Conservation (phyloP, 2,113 vertebrate genomes). For the Thamnaconus septentrionalis region DNA sequence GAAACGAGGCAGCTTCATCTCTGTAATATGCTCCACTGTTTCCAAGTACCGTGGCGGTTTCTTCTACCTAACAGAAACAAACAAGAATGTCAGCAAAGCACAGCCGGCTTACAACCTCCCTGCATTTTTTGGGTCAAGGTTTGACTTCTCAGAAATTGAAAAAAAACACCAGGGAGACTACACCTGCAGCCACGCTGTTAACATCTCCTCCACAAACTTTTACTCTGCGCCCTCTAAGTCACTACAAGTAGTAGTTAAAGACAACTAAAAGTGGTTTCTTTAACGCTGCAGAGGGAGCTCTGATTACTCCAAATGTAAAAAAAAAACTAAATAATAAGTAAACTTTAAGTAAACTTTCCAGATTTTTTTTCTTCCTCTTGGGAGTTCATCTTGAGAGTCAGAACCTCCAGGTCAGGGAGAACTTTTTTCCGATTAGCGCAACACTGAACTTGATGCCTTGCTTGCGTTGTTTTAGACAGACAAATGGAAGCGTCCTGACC, state of each 20-base stretch:
- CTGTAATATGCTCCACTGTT: constrained; percentile 53
- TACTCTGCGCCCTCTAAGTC: constrained; percentile 49
- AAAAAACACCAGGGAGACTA: constrained; percentile 50
- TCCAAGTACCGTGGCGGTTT: constrained; percentile 43
- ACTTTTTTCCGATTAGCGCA: no score
- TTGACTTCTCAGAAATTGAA: constrained; percentile 52
- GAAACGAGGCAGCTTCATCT: constrained; percentile 47
- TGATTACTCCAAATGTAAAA: no score
- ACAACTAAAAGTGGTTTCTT: no score
- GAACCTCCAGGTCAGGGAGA: no score
- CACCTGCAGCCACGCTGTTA: constrained; percentile 43
- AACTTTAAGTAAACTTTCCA: no score
- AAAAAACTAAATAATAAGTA: no score
- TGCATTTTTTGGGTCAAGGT: constrained; percentile 49
- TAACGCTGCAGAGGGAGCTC: no score
- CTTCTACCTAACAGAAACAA: constrained; percentile 49
- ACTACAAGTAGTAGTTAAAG: constrained; percentile 42
- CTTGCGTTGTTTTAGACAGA: no score
- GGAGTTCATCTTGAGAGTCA: no score
- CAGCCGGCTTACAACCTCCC: constrained; percentile 29
- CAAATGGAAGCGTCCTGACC: no score
- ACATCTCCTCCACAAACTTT: constrained; percentile 53
- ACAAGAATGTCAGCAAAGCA: neutral
- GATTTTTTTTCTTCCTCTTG: no score
- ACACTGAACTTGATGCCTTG: no score